Evolutionary conservation across 2,113 vertebrate genomes (phyloP).

Genomic region (Sardina pilchardus): DNA sequence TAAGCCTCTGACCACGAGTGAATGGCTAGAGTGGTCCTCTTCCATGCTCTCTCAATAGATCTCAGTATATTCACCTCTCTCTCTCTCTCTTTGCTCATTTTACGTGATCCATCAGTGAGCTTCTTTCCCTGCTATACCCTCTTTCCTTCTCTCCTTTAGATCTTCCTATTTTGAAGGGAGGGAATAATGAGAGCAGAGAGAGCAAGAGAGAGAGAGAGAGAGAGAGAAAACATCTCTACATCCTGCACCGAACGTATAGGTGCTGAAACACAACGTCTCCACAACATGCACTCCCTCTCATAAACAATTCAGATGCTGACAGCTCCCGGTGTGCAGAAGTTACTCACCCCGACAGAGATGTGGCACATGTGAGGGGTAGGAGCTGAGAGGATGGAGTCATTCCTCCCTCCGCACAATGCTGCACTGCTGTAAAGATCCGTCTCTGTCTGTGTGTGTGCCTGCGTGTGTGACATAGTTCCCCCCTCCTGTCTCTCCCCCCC

Average conservation of each 20-base stretch:
- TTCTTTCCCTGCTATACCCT: neutral
- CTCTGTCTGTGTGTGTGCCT: constrained; percentile 36
- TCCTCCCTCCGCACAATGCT: constrained; percentile 38
- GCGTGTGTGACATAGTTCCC: constrained; percentile 14
- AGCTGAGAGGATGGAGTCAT: constrained; percentile 44
- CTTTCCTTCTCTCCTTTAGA: neutral
- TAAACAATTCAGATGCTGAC: neutral
- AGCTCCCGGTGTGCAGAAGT: neutral
- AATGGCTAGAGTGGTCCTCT: neutral
- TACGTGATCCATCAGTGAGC: neutral
- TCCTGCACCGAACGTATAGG: constrained; percentile 21
- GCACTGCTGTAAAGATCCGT: constrained; percentile 45
- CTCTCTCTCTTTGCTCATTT: neutral
- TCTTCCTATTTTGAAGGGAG: constrained; percentile 18
- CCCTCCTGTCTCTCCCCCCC: neutral
- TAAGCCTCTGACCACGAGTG: neutral
- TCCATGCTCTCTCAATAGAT: neutral
- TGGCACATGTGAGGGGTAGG: constrained; percentile 25
- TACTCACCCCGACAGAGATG: constrained; percentile 47
- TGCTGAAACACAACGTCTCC: neutral
- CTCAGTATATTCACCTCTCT: neutral
- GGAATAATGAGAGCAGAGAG: constrained; percentile 12
- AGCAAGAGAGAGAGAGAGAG: constrained; percentile 47
- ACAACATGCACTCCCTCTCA: neutral
- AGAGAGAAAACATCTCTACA: constrained; percentile 38